Evolutionary conservation across 1,140 invertebrate genomes (phyloP), one percentile per base, ranked within the genome.

Genomic region (Ceratitis capitata): DNA sequence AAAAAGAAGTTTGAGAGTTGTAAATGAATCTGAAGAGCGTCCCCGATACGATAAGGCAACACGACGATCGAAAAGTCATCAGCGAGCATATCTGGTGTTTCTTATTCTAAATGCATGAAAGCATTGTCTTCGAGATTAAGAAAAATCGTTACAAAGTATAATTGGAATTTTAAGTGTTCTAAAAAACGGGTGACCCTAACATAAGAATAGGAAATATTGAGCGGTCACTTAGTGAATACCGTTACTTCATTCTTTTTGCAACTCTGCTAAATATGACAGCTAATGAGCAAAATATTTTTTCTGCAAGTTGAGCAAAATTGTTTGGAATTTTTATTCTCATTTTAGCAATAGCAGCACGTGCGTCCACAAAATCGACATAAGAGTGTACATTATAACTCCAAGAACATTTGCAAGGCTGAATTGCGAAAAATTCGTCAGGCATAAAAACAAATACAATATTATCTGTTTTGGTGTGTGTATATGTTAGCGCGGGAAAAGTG

Each of bases 321-420:
- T 78, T 78, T 78, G 23, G 69, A 23, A 45, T 78, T 78, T 78
- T 78, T 74, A 9, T 74, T 78, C 69, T 78, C 69, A 78, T 78
- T 78, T 45, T 69, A 42, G 69, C 3, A 78, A 78, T 35, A 78
- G 14, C 69, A 78, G 69, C 69, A 78, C 69, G 69, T 78, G 69
- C 69, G n/a, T 78, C 7, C 32, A 45, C 69, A 47, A n/a, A 47
- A 78, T 78, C 69, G 19, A 78, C 42, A 47, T 78, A 78, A n/a
- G 39, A 78, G 69, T 78, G 32, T 26, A 23, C 14, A 78, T 45
- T 78, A 39, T 78, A 78, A 45, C 69, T 78, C 69, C 69, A 78
- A 78, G 69, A 78, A 78, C 69, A 45, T 78, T 78, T 78, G 39
- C 69, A 78, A 78, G 69, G 69, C 39, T 78, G 69, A 78, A 78